Percentiles rank a stretch among this genome's conserved stretches.
Evolutionary conservation across 2,113 vertebrate species (phyloP).

Genomic region (Leptocoma aspasia): DNA sequence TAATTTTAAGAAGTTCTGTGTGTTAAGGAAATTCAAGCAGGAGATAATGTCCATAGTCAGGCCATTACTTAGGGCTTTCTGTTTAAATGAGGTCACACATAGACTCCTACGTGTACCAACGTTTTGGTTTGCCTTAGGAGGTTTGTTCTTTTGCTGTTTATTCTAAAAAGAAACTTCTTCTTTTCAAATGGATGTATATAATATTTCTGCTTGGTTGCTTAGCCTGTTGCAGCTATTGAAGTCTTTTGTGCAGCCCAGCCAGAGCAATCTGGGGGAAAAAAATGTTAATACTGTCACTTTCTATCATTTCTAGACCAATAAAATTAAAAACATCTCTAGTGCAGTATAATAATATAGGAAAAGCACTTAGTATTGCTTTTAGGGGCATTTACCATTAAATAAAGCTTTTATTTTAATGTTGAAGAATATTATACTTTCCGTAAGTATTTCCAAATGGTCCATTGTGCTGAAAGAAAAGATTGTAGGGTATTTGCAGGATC

Average conservation of each 20-base stretch:
- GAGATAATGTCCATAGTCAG: background rate
- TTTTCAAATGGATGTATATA: background rate
- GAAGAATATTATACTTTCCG: background rate
- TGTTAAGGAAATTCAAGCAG: background rate
- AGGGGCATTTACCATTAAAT: conserved; percentile 6
- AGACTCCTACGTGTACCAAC: background rate
- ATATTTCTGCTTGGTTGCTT: background rate
- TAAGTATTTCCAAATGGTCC: conserved; percentile 39
- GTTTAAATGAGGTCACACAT: background rate
- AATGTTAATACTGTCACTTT: conserved; percentile 19
- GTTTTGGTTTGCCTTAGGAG: background rate
- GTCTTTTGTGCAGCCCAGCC: background rate
- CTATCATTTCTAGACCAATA: background rate
- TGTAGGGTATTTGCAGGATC: background rate
- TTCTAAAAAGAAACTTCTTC: background rate
- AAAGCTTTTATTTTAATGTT: conserved; percentile 31
- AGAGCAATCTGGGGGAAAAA: background rate
- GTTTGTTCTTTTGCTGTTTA: background rate
- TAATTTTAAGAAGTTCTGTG: background rate
- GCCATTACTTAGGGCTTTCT: background rate
- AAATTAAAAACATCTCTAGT: conserved; percentile 11
- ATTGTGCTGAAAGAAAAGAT: background rate
- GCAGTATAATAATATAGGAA: background rate
- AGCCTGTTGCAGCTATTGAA: background rate
- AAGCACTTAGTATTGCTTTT: conserved; percentile 37